These are phyloP conservation scores for Manis crassicaudata DNA, from an alignment of 2,797 vertebrate genomes.

Conservation along the genomic window DNA sequence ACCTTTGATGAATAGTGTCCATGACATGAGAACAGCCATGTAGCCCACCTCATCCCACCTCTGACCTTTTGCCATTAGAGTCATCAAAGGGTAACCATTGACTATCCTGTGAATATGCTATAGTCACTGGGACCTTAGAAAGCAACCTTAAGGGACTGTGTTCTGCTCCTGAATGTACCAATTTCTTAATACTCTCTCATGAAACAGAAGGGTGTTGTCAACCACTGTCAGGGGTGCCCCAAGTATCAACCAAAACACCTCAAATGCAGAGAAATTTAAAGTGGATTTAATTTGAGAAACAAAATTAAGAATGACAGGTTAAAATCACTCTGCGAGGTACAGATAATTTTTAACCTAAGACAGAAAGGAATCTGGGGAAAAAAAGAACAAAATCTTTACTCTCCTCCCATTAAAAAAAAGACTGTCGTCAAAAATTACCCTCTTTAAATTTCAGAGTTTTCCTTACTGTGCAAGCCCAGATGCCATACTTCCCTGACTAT, in stretches of 20 bases:
- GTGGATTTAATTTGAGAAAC: neutral
- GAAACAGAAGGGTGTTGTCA: neutral
- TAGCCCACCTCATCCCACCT: accelerated
- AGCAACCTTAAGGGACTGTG: too few species aligned
- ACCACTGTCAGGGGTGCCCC: neutral
- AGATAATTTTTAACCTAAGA: neutral
- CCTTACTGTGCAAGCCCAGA: neutral
- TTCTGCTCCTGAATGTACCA: neutral
- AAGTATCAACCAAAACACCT: neutral
- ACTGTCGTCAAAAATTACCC: neutral
- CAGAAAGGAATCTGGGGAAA: neutral
- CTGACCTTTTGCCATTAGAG: too few species aligned
- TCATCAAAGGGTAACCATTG: neutral
- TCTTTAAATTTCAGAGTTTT: neutral
- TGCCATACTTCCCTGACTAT: neutral
- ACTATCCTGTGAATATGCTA: accelerated
- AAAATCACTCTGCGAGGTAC: neutral
- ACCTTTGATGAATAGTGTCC: too few species aligned
- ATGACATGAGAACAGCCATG: accelerated
- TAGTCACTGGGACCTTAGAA: accelerated
- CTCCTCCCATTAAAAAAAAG: neutral
- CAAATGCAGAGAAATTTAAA: neutral
- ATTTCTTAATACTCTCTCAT: neutral
- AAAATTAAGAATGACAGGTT: neutral
- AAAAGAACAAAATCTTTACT: neutral